A percentile compares a stretch with the other conserved stretches of the same genome.
phyloP scores from a whole-genome alignment of 92 coral and sea anemone genomes.

The Epizoanthus illoricatus region DNA sequence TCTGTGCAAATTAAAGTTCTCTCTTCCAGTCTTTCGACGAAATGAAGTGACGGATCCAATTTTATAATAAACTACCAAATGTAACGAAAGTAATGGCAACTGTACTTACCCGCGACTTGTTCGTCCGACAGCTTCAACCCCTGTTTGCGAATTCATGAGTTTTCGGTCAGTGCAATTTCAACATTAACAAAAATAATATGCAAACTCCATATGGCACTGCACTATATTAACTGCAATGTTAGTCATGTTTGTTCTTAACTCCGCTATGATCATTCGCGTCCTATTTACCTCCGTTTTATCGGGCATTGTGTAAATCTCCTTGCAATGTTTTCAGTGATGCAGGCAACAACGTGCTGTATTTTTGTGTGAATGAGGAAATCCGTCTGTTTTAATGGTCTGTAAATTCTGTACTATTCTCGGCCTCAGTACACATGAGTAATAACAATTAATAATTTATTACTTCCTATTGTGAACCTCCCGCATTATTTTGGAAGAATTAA shows the following conservation, averaged over 20 bases:
- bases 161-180: slow-evolving; percentile 13
- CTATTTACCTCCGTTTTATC: slow-evolving; percentile 34
- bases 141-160: slow-evolving; percentile 15
- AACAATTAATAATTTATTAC: slow-evolving; percentile 32
- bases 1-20: background rate
- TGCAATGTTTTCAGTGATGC: background rate
- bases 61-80: background rate
- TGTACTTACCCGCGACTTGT: slow-evolving; percentile 35
- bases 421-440: slow-evolving; percentile 34
- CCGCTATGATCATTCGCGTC: background rate
- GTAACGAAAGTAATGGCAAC: background rate
- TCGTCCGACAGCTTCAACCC: slow-evolving; percentile 33
- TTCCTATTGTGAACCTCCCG: slow-evolving; percentile 30
- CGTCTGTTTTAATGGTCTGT: slow-evolving; percentile 24
- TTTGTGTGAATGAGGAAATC: slow-evolving; percentile 24
- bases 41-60: background rate
- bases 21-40: background rate
- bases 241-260: background rate
- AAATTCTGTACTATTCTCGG: slow-evolving; percentile 16
- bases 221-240: slow-evolving; percentile 1
- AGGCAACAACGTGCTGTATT: background rate
- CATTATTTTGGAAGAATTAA: slow-evolving; percentile 28
- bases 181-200: slow-evolving; percentile 25
- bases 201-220: slow-evolving; percentile 4
- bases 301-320: slow-evolving; percentile 15